phyloP scores from a whole-genome alignment of 2,888 invertebrate genomes.

The Archips crataeganus region DNA sequence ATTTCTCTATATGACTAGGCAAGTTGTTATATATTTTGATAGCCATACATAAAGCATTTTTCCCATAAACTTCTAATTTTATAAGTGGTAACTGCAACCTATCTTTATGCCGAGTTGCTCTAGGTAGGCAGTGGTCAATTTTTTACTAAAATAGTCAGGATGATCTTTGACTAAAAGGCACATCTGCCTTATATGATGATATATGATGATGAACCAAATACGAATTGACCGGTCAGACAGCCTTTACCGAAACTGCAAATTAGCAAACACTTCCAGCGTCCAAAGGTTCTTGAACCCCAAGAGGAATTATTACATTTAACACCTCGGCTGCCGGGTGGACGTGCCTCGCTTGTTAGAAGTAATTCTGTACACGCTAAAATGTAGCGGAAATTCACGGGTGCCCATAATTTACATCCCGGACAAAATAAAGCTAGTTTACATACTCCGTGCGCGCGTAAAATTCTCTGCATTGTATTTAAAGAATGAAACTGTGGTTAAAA shows the following conservation, averaged over 20 bases:
- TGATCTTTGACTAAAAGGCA: no score
- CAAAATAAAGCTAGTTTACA: slow-evolving; percentile 13
- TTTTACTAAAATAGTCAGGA: no score
- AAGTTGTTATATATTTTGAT: no score
- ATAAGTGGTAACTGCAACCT: no score
- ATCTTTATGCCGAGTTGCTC: no score
- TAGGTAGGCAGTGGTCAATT: no score
- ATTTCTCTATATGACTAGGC: no score
- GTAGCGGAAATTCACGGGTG: slow-evolving; percentile 40
- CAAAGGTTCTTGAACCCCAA: slow-evolving; percentile 41
- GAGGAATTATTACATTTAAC: slow-evolving; percentile 50
- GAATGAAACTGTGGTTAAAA: background rate
- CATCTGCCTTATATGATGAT: no score
- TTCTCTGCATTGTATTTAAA: background rate
- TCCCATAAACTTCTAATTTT: no score
- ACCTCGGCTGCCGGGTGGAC: slow-evolving; percentile 46
- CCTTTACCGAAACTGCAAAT: background rate
- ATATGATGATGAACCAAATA: background rate
- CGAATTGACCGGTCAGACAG: background rate
- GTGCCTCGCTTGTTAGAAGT: slow-evolving; percentile 54
- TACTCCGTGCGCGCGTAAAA: background rate
- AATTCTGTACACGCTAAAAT: slow-evolving; percentile 38
- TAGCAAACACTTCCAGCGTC: slow-evolving; percentile 31
- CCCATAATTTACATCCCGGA: slow-evolving; percentile 30
- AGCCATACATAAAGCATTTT: no score